Percentiles rank a stretch among this genome's conserved stretches.
These are phyloP conservation scores for Ovis canadensis DNA, from an alignment of 2,113 vertebrate species.

Conservation along the genomic window DNA sequence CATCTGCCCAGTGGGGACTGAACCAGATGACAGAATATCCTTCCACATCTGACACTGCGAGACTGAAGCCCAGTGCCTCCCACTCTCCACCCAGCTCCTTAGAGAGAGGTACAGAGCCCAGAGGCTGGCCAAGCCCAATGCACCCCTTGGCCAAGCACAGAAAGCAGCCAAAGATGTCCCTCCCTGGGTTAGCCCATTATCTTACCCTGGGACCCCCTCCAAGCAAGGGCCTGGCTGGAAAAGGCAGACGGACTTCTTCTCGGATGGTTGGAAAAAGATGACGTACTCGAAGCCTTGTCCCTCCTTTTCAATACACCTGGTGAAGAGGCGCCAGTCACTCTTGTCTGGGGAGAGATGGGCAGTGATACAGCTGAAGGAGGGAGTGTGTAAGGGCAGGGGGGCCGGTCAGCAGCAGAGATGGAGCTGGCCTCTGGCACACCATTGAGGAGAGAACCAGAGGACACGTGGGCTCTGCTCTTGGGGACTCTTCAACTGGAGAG, in stretches of 20 bases:
- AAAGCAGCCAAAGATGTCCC: neutral
- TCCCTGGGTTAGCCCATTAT: rapidly evolving
- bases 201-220: slow-evolving; percentile 88
- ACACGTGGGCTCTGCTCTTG: too few relatives aligned
- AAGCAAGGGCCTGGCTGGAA: slow-evolving; percentile 88
- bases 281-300: slow-evolving; percentile 88
- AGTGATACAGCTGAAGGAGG: neutral
- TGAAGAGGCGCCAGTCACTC: slow-evolving; percentile 79
- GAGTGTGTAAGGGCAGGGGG: rapidly evolving
- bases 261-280: slow-evolving; percentile 81
- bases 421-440: neutral
- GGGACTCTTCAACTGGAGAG: neutral
- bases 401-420: rapidly evolving
- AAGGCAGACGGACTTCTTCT: slow-evolving; percentile 81
- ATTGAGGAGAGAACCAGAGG: neutral
- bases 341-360: slow-evolving; percentile 41
- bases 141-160: neutral
- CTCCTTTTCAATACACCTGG: slow-evolving; percentile 75
- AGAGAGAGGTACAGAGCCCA: neutral
- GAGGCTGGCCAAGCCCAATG: neutral
- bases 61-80: neutral
- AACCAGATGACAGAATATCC: neutral
- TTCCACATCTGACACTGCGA: neutral
- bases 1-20: neutral
- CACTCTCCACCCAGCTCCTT: neutral